Percentiles rank a stretch among this genome's conserved stretches.
Evolutionary conservation across 2,888 invertebrate genomes (phyloP).

Genomic region (Theretra japonica): DNA sequence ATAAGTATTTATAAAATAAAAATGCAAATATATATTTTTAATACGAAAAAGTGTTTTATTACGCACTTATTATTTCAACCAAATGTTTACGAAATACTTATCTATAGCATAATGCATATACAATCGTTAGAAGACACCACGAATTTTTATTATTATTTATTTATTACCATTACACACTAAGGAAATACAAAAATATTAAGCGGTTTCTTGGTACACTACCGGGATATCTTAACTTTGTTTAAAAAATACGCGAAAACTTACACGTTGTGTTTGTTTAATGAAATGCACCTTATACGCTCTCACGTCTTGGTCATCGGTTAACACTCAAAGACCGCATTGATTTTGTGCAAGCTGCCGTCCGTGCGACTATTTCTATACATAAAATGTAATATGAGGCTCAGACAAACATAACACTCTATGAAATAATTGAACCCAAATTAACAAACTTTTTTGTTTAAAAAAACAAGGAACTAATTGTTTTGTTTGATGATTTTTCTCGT

Average conservation of each 20-base stretch:
- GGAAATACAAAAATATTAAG: conserved; percentile 85
- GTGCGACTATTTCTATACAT: not conserved
- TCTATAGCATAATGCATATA: conserved; percentile 83
- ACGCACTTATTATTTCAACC: conserved; percentile 85
- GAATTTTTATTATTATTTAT: conserved; percentile 47
- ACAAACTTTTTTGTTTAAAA: not conserved
- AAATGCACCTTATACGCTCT: conserved; percentile 73
- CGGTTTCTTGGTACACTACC: conserved; percentile 74
- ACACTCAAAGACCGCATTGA: conserved; percentile 72
- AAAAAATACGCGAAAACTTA: conserved; percentile 57
- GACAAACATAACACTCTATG: not conserved
- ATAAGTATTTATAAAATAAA: conserved; percentile 32
- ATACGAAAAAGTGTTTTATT: conserved; percentile 84
- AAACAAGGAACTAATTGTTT: too few relatives aligned
- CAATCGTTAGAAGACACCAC: conserved; percentile 80
- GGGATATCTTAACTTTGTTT: conserved; percentile 61
- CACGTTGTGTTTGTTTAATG: conserved; percentile 53
- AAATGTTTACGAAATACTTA: conserved; percentile 81
- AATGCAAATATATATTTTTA: conserved; percentile 57
- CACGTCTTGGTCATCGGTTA: conserved; percentile 65
- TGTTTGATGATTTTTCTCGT: not conserved
- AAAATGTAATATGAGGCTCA: not conserved
- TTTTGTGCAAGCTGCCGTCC: conserved; percentile 3
- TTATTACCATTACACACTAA: conserved; percentile 72
- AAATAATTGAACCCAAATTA: not conserved